Evolutionary conservation across 1,140 invertebrate genomes (phyloP), one percentile per base, ranked within the genome.

Genomic region (Drosophila setifemur): DNA sequence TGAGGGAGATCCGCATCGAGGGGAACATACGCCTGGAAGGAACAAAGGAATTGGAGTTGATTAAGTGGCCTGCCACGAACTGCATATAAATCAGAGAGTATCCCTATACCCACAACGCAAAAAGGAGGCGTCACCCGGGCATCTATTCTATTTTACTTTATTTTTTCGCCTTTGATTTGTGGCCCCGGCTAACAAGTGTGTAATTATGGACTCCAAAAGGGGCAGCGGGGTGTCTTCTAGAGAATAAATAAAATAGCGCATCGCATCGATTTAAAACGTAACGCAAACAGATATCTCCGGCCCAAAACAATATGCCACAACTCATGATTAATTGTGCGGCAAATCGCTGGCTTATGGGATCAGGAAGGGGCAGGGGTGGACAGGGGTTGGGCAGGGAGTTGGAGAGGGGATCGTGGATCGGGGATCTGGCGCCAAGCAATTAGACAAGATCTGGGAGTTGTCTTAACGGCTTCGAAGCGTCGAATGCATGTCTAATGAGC

Each of bases 1-100:
- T 91, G 0, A 96, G 90, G 0, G 92, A 92, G 1, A 96, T 85
- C 57, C 95, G 93, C 16, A 96, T 89, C 1, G 94, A 93, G 1
- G 96, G 96, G 83, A 97, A 97, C 95, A 97, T 97, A 14, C 96
- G 94, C 85, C 98, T 99, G 93, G 3, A 93, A 93, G 67, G 61
- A 87, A 68, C 88, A 67, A 33, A 11, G 37, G 23, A 70, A 71
- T 60, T 70, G 39, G 63, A 45, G 31, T 83, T 85, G 74, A 83
- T 83, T 79, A 85, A 79, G 64, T 83, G 54, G 14, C 23, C 68
- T 42, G 60, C 60, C 57, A 64, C 19, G 58, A 39, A 64, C 18
- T 64, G 54, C 31, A 45, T 55, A 66, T 86, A 85, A 75, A 86
- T 86, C 81, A 79, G 49, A 9, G 49, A 14, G 16, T 31, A n/a